Base-by-base conservation (phyloP, 30 jellyfish, hydroid and myxozoan species). In the Phacellophora camtschatica region DNA sequence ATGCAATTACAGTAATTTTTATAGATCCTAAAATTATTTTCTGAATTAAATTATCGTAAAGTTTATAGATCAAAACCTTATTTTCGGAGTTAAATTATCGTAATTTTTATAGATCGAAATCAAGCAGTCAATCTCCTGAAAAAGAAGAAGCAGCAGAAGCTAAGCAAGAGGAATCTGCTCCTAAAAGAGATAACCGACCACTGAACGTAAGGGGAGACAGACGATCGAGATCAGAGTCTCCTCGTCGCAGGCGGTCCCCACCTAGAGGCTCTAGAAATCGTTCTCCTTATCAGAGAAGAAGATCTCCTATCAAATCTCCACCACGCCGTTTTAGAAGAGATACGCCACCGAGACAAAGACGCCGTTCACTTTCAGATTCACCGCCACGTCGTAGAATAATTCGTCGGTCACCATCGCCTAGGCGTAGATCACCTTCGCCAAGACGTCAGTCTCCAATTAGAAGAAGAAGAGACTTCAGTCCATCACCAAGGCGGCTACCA, bases 241-340 rank as follows among this genome's bases (percentile, higher is more conserved):
- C 91, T 16, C 62, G 91, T 4, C 53, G 91, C 20, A 50, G 91
- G 20, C 49, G 89, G 18, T 65, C 91, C n/a, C 82, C 91, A 24
- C 84, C 84, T 3, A 64, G 83, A 23, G 83, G 81, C 37, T 5
- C 55, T 2, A 64, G 91, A 58, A 80, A 80, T 24, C 91, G 91
- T 16, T 80, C 91, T 3, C 91, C 91, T 30, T 64, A 4, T 39
- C 51, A 64, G 25, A 42, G 91, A 32, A 54, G 91, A 49, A 46
- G 84, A 2, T 73, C 85, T 9, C 76, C 91, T 2, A 83, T 74
- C 15, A 58, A 57, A 22, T 77, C 92, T n/a, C 91, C 90, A 23
- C 96, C 91, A 12, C 87, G 90, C 11, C 88, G 96, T 7, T 71
- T 31, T 54, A 71, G 86, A 75, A 54, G 82, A 42, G 83, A 68